Base-by-base conservation (phyloP, 23 tunicate genomes). In the Diplosoma virens region DNA sequence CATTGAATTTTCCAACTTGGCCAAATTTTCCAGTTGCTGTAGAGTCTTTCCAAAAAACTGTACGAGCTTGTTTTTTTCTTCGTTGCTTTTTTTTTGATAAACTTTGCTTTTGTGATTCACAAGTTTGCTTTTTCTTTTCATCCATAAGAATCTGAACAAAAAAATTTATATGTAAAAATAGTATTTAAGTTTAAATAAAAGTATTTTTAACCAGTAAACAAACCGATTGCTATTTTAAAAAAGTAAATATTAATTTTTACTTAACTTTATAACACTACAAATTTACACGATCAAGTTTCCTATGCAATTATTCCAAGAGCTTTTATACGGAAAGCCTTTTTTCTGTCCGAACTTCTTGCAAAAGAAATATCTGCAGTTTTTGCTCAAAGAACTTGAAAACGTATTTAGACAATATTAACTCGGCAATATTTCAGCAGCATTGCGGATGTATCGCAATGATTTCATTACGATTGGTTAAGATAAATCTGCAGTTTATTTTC, bases 71-170 rank as follows among this genome's bases (percentile, higher is more conserved):
- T 55, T 27, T 64, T 64, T 35, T 64, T 64, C 24, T 58, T 23
- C 24, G 6, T 58, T 58, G 7, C 65, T 22, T 9, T 58, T 22
- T 58, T 58, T 23, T 20, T n/a, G 24, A 6, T n/a, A 58, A 22
- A n/a, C n/a, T 20, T 58, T n/a, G 16, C 24, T n/a, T 58, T 58
- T n/a, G 14, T 23, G 25, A n/a, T n/a, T n/a, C n/a, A n/a, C 7
- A 58, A n/a, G 7, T n/a, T 23, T n/a, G 20, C n/a, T 5, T 17
- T 23, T 58, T 58, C n/a, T 58, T 20, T n/a, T 58, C 21, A 11
- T 64, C 71, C 71, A 64, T 64, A 23, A 64, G 29, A 23, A 64
- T n/a, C 71, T 64, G 20, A 29, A 64, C 21, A n/a, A 58, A 20
- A 9, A n/a, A 11, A 5, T 11, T 5, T 6, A 58, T 58, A n/a